Evolutionary conservation across 2,113 vertebrate genomes (phyloP), one percentile per base, ranked within the genome.

Genomic region (Ploceus nigricollis): DNA sequence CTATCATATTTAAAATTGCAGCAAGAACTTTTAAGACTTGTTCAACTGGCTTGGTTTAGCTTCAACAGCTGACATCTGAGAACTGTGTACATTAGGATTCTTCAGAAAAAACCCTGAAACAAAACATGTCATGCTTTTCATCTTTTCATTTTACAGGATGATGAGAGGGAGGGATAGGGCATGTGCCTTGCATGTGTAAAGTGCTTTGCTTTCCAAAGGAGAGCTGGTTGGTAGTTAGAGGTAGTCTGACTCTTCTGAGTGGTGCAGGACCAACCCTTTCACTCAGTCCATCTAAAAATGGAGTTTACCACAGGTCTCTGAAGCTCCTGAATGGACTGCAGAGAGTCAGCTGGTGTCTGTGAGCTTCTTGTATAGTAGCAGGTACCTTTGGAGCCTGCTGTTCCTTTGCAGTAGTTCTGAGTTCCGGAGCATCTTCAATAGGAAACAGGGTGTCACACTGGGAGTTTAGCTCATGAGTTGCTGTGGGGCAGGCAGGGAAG

Each of bases 1-100:
- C 75, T 85, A 40, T 48, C 64, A 39, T 58, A 23, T 73, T 72
- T 65, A 54, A 85, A 88, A 92, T 48, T 57, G 60, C 35, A 54
- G 54, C 54, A 65, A 69, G 71, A 92, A 57, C 90, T 96, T 91
- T 65, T 50, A 93, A 93, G 95, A 83, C 92, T 90, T 70, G 92
- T 88, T 94, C 50, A 66, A 1, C 95, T 90, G 54, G 96, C 92
- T 95, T 79, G 45, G 48, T 85, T 95, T 69, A 57, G 45, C 53
- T 80, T 90, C 88, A 70, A 3, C 2, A 3, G 42, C 58, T 76
- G 56, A 70, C 82, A 77, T 96, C 82, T 94, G 86, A 95, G 88
- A 93, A 95, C 50, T 19, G 68, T 58, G 58, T 50, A 10, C 65
- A 57, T 95, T 90, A 65, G 58, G 68, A 57, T 88, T 93, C 85